Evolutionary conservation across 2,113 vertebrate genomes (phyloP), one percentile per base, ranked within the genome.

Genomic region (Cettia cetti): DNA sequence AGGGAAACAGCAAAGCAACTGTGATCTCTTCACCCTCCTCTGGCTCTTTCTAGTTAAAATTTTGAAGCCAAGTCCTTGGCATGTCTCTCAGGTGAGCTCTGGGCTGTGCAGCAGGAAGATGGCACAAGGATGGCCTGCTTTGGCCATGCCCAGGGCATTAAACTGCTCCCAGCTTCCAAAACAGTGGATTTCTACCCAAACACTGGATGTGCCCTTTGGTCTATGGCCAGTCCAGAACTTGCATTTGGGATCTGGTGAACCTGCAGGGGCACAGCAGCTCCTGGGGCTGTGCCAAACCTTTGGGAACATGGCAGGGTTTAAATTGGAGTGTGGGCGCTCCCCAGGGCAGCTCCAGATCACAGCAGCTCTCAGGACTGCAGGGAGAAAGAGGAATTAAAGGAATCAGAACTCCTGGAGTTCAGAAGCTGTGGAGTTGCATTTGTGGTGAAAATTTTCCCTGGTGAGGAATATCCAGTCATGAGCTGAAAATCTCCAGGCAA

Each of bases 141-240:
- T 35, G 49, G 16, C 28, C 60, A 13, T 33, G 10, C 28, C 52
- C 31, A 7, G 7, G 57, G 27, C 22, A 39, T 33, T 39, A 28
- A 86, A 71, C n/a, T 31, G 26, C 21, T 19, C 49, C 24, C 56
- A 82, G 40, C 40, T 70, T 14, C 61, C 63, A 35, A 26, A 83
- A 3, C 22, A 19, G 11, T 2, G 24, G 12, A 9, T 7, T 61
- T 71, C 37, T 33, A 35, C n/a, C 63, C 56, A 75, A 80, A 81
- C 13, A 1, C 1, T 52, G 26, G 2, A 4, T 2, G 19, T 21
- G 22, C 19, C 11, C 26, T 27, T 54, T 44, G 27, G 28, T 37
- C 24, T 37, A 0, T 10, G 17, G 28, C 30, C 53, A 74, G 12
- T 24, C 17, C 66, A 57, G 61, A 61, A 16, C 16, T 39, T 20